Base-by-base conservation (phyloP, 2,797 vertebrate genomes). In the Phalanger gymnotis region DNA sequence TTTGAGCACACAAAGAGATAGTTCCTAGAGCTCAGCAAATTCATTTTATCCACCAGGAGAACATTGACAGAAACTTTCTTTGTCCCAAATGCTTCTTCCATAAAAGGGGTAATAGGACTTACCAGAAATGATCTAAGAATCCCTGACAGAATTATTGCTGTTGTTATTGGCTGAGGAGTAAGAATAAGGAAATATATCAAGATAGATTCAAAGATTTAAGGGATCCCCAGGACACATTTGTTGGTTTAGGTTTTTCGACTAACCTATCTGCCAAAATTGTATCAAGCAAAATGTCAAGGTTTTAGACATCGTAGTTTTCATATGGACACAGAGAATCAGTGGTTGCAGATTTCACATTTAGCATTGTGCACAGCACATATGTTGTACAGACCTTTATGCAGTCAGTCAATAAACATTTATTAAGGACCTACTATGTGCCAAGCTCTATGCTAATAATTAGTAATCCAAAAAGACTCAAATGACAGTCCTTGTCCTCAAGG, bases 201-300 rank as follows among this genome's bases (percentile, higher is more conserved):
- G 0, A 4, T 40, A 91, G 95, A 94, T 16, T 95, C 30, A 96
- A 94, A 96, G 25, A 92, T 97, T 52, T 94, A 95, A 96, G 92
- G 31, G 61, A 96, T 53, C 1, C 5, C 34, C 22, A 92, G 94
- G 96, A 54, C 51, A 57, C 56, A 25, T 53, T 47, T 89, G 30
- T 40, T 95, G 40, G 96, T 94, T 97, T 93, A 93, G 52, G 55
- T 95, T 66, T 57, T 92, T 93, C 81, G 53, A 91, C 56, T 91
- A 92, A 95, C 31, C 22, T 94, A 95, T 91, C 96, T 97, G 54
- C 90, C 53, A 97, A 96, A 96, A 96, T 92, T 40, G 40, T 52
- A 0, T 30, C 90, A 51, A 87, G 7, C 40, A 47, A 87, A 51
- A 87, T 87, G 73, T 47, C 22, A 27, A 27, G n/a, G 40, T 87